Percentiles rank a stretch among this genome's conserved stretches.
These are phyloP conservation scores for Penaeus japonicus DNA, from an alignment of 1,140 invertebrate genomes.

Conservation along the genomic window DNA sequence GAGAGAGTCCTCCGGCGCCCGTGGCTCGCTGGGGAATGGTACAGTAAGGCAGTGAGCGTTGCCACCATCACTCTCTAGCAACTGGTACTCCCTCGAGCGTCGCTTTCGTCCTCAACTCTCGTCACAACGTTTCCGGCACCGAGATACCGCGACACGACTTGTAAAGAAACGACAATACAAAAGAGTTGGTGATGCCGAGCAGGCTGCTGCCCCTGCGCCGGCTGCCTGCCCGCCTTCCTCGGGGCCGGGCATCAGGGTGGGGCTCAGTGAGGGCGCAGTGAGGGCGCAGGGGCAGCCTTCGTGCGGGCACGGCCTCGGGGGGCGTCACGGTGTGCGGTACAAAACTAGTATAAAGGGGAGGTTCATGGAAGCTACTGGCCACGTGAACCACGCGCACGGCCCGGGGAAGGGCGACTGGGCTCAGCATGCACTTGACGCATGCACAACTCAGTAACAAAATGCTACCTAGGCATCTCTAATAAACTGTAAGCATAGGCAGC, in stretches of 20 bases:
- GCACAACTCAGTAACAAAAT: slow-evolving; percentile 54
- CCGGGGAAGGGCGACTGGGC: slow-evolving; percentile 35
- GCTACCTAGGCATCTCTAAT: slow-evolving; percentile 53
- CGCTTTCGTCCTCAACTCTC: slow-evolving; percentile 15
- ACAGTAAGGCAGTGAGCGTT: slow-evolving; percentile 53
- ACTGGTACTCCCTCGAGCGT: slow-evolving; percentile 11
- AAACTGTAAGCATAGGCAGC: slow-evolving; percentile 53
- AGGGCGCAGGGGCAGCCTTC: not conserved
- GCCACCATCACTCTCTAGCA: slow-evolving; percentile 43
- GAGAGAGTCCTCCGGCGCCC: slow-evolving; percentile 13
- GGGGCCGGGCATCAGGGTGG: not conserved
- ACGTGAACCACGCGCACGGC: slow-evolving; percentile 25
- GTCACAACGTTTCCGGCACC: not conserved
- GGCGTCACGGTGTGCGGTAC: slow-evolving; percentile 41
- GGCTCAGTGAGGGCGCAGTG: not conserved
- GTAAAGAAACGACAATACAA: slow-evolving; percentile 17
- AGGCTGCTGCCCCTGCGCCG: slow-evolving; percentile 4
- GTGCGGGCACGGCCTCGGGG: not conserved
- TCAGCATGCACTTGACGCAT: slow-evolving; percentile 45
- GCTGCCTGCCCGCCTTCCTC: not conserved
- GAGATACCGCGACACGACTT: not conserved
- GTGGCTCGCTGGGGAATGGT: slow-evolving; percentile 41
- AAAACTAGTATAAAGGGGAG: slow-evolving; percentile 50
- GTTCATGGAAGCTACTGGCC: slow-evolving; percentile 52
- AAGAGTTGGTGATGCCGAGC: slow-evolving; percentile 31